Evolutionary conservation across 2,113 vertebrate species (phyloP), one percentile per base, ranked within the genome.

Genomic region (Neolamprologus tretocephalus): DNA sequence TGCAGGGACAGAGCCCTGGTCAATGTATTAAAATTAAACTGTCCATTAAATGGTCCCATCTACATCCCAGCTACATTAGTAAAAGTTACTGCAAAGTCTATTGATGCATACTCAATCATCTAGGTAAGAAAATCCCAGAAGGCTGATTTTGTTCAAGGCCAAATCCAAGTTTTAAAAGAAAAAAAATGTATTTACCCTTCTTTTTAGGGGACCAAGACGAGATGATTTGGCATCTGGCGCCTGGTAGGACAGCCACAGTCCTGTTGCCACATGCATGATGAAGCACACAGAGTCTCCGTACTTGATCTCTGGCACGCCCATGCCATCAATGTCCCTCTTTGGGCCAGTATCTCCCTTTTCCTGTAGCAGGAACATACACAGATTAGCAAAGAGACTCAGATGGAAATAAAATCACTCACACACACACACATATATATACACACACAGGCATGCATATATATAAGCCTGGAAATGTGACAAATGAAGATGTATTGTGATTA

Each of bases 261-360:
- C 97, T 3, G 97, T 97, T 53, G 96, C 96, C 89, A 98, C 87
- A 16, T 99, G 98, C 93, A 98, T 98, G 63, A 99, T 91, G 91
- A 99, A 99, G 93, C 98, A 99, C 88, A 98, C 16, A 0, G 98
- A 98, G 95, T 99, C 98, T 6, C 98, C 98, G 0, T 99, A 99
- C 90, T 99, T 99, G 91, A 99, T 98, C 96, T 99, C 98, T 28
- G 98, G 97, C 57, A 95, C 93, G 13, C 98, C 98, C 98, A 99
- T 99, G 85, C 98, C 98, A 42, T 99, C 98, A 8, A 98, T 97
- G 83, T 99, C 98, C 90, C 98, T 96, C 94, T 98, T 99, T 75
- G 96, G 95, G 88, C 96, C 96, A 2, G 96, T 91, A 86, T 99
- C 98, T 16, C 97, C 88, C 93, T 99, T 99, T 95, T 99, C 98